These are phyloP conservation scores for Machimus atricapillus DNA, from an alignment of 2,888 invertebrate genomes.

Conservation along the genomic window DNA sequence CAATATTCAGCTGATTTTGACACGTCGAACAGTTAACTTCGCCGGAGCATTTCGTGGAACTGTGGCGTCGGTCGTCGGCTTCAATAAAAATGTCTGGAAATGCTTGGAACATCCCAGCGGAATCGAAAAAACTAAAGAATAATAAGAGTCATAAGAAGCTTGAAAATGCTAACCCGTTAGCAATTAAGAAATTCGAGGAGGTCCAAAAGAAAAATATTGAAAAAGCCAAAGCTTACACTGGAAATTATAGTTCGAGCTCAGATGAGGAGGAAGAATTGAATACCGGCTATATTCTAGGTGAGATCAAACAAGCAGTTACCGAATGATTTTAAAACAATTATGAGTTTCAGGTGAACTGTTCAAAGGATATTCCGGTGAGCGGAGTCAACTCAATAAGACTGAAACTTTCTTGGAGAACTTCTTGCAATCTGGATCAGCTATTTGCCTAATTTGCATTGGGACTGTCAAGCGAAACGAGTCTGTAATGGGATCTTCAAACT, in stretches of 20 bases:
- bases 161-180: background rate
- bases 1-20: background rate
- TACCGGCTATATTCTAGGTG: constrained; percentile 63
- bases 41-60: background rate
- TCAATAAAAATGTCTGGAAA: background rate
- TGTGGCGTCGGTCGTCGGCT: background rate
- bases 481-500: constrained; percentile 58
- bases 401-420: constrained; percentile 79
- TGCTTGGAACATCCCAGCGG: background rate
- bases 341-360: constrained; percentile 62
- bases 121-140: background rate
- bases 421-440: constrained; percentile 79
- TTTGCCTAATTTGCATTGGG: constrained; percentile 90
- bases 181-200: constrained; percentile 58
- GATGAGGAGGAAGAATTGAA: constrained; percentile 66
- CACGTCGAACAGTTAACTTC: background rate
- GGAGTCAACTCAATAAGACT: constrained; percentile 67
- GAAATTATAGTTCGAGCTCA: constrained; percentile 65
- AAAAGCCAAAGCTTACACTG: constrained; percentile 63
- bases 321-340: background rate
- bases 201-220: constrained; percentile 64
- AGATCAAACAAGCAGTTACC: background rate
- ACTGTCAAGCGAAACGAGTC: constrained; percentile 80
- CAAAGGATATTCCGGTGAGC: constrained; percentile 63
- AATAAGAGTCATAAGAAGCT: background rate